Evolutionary conservation across 1,140 invertebrate genomes (phyloP).

Genomic region (Drosophila jambulina): DNA sequence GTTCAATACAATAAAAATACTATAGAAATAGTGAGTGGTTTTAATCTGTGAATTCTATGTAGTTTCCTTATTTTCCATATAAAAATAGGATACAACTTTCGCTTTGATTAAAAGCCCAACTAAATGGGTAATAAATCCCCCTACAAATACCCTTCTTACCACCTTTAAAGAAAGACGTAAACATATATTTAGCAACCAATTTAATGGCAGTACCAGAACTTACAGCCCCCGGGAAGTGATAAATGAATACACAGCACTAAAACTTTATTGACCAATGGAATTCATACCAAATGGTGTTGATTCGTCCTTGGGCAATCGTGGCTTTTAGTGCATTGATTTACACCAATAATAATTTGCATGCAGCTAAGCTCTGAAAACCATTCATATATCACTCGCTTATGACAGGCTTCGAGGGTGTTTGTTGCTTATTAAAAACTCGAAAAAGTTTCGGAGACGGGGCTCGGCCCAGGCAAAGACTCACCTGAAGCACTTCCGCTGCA

Average conservation of each 20-base stretch:
- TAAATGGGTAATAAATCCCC: no score
- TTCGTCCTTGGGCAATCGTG: conserved; percentile 48
- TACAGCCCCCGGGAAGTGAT: neutral
- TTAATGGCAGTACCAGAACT: neutral
- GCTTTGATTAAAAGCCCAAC: no score
- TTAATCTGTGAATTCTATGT: no score
- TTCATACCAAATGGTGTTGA: neutral
- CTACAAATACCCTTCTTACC: no score
- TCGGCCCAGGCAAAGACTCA: conserved; percentile 34
- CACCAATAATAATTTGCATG: conserved; percentile 47
- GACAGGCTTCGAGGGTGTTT: conserved; percentile 50
- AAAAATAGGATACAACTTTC: no score
- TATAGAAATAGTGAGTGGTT: no score
- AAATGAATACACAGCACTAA: conserved; percentile 3
- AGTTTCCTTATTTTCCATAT: no score
- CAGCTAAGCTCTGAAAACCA: conserved; percentile 24
- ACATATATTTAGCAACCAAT: neutral
- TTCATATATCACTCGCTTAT: conserved; percentile 58
- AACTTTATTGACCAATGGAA: conserved; percentile 22
- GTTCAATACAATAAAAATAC: neutral
- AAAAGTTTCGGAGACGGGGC: conserved; percentile 12
- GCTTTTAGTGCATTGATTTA: conserved; percentile 31
- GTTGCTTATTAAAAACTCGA: conserved; percentile 17
- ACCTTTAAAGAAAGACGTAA: no score
- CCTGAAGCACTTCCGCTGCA: conserved; percentile 79